A percentile compares a stretch with the other conserved stretches of the same genome.
phyloP scores from a whole-genome alignment of 92 coral and sea anemone species.

The Porites evermanni region DNA sequence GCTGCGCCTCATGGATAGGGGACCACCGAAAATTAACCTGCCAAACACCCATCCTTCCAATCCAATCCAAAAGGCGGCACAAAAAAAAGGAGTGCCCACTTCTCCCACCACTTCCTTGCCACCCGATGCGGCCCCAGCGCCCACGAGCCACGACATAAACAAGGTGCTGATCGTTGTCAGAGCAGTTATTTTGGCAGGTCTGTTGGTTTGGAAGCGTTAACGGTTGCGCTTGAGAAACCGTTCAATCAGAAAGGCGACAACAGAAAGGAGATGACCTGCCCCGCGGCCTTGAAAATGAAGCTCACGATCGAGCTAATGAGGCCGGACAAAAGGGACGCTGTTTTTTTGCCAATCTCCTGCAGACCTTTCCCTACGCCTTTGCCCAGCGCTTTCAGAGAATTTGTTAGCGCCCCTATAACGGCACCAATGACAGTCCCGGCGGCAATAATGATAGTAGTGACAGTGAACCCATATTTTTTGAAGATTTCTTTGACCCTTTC shows the following conservation, averaged over 20 bases:
- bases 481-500: neutral
- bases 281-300: neutral
- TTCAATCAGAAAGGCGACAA: neutral
- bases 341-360: neutral
- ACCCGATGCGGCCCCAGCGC: too few relatives aligned
- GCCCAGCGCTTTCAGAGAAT: neutral
- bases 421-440: neutral
- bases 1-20: neutral
- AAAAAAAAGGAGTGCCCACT: neutral
- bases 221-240: neutral
- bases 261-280: too few relatives aligned
- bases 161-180: too few relatives aligned
- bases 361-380: neutral
- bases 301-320: neutral
- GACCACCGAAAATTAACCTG: neutral
- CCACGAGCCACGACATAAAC: too few relatives aligned
- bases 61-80: neutral
- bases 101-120: too few relatives aligned
- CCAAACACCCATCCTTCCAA: neutral
- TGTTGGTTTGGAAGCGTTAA: too few relatives aligned
- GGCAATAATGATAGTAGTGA: neutral
- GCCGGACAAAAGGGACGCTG: neutral
- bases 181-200: too few relatives aligned
- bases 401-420: neutral
- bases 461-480: too few relatives aligned